Evolutionary conservation across 2,113 vertebrate species (phyloP).

Genomic region (Chinchilla lanigera): DNA sequence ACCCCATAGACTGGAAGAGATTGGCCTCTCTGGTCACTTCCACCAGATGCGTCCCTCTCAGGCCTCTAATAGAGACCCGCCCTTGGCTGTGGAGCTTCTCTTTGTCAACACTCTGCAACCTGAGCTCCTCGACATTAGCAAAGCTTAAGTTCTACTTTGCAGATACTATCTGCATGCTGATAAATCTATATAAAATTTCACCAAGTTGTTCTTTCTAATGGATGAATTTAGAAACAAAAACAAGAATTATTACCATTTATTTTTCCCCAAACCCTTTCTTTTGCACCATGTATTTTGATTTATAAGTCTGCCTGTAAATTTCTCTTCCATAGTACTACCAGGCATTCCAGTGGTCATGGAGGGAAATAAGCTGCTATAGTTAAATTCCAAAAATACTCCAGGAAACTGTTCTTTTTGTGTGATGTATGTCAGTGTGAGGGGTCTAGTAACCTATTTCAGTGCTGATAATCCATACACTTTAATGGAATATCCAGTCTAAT

Average conservation of each 20-base stretch:
- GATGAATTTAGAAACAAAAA: constrained; percentile 43
- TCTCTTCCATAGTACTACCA: constrained; percentile 25
- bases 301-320: constrained; percentile 38
- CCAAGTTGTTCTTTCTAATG: neutral
- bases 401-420: constrained; percentile 49
- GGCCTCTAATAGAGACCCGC: neutral
- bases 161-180: neutral
- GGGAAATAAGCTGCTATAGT: constrained; percentile 37
- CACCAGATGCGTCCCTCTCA: neutral
- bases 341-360: constrained; percentile 49
- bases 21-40: neutral
- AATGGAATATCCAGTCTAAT: constrained; percentile 51
- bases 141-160: neutral
- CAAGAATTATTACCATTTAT: constrained; percentile 20
- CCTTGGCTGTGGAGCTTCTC: neutral
- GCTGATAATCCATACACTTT: constrained; percentile 47
- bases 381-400: constrained; percentile 61
- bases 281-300: constrained; percentile 13
- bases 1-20: neutral
- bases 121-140: neutral
- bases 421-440: neutral
- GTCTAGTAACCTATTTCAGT: constrained; percentile 37
- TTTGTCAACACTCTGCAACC: neutral
- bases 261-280: neutral
- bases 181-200: neutral